Evolutionary conservation across 2,113 vertebrate species (phyloP).

Genomic region (Apteryx mantelli): DNA sequence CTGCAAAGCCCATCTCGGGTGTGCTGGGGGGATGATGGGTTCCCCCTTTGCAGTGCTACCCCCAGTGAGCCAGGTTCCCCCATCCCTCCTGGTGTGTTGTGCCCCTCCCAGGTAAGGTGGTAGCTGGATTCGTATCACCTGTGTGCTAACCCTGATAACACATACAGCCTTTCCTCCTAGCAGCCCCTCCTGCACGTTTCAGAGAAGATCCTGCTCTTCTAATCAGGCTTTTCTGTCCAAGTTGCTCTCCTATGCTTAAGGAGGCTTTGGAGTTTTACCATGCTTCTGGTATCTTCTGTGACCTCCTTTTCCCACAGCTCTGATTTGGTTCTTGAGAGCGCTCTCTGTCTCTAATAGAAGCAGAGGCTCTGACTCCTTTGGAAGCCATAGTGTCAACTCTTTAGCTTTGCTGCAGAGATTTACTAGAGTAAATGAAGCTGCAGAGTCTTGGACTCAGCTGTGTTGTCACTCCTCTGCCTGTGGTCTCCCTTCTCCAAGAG

Average conservation of each 20-base stretch:
- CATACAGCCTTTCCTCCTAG: background rate
- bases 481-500: background rate
- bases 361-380: background rate
- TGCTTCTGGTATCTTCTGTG: fast-evolving
- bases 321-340: background rate
- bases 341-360: background rate
- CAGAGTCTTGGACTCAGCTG: background rate
- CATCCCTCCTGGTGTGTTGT: no score
- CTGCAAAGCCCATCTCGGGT: no score
- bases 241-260: background rate
- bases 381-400: background rate
- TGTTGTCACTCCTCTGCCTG: fast-evolving
- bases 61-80: no score
- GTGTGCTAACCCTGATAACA: no score
- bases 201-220: background rate
- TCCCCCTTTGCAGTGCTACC: no score
- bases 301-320: background rate
- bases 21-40: no score
- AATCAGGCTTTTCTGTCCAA: background rate
- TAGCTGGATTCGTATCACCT: no score
- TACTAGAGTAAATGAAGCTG: background rate
- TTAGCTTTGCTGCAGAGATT: background rate
- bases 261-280: background rate
- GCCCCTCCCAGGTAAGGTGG: no score
- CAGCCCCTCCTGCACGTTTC: no score